Evolutionary conservation across 2,113 vertebrate genomes (phyloP).

Genomic region (Etheostoma cragini): DNA sequence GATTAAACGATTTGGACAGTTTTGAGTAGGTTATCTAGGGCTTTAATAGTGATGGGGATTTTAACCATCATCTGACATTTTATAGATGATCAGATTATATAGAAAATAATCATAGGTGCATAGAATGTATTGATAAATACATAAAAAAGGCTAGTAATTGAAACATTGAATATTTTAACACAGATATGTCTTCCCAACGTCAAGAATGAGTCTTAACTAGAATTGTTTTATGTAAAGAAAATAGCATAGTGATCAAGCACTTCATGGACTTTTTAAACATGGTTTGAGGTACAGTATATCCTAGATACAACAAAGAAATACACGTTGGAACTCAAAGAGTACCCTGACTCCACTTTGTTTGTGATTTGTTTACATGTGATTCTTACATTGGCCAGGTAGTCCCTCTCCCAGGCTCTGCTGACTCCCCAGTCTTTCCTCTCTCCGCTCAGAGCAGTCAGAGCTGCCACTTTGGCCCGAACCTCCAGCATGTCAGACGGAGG

Average conservation of each 20-base stretch:
- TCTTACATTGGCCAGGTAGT: conserved; percentile 92
- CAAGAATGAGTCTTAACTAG: not conserved
- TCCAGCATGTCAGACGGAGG: conserved; percentile 92
- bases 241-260: not conserved
- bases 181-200: not conserved
- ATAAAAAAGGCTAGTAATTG: not conserved
- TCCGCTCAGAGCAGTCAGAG: conserved; percentile 84
- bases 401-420: conserved; percentile 85
- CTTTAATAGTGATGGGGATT: not conserved
- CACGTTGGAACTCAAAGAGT: not conserved
- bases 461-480: conserved; percentile 91
- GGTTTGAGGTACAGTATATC: not conserved
- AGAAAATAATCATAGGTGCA: not conserved
- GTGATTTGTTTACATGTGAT: not conserved
- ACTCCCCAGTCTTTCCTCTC: conserved; percentile 89
- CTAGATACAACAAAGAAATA: not conserved
- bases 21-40: not conserved
- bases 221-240: not conserved
- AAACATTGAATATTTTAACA: not conserved
- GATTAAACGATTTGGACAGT: no score
- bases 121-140: no score
- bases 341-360: not conserved
- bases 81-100: no score
- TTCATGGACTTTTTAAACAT: not conserved
- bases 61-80: no score